Percentiles rank a stretch among this genome's conserved stretches.
These are phyloP conservation scores for Capromys pilorides DNA, from an alignment of 2,797 vertebrate genomes.

Conservation along the genomic window DNA sequence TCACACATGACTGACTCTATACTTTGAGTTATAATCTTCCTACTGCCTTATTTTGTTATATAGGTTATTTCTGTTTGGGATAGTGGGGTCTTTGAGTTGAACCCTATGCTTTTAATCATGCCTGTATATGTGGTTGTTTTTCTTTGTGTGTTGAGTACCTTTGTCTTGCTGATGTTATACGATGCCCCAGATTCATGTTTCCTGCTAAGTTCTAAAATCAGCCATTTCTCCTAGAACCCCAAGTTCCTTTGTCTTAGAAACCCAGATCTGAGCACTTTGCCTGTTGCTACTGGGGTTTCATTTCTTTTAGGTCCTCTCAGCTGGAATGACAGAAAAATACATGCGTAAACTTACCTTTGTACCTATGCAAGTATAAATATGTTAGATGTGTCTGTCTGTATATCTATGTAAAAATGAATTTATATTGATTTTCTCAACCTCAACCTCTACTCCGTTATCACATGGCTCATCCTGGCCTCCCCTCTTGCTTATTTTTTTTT, in stretches of 20 bases:
- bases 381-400: background rate
- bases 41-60: background rate
- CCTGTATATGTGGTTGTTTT: background rate
- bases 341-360: background rate
- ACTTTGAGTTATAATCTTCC: background rate
- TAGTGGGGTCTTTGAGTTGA: background rate
- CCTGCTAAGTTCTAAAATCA: background rate
- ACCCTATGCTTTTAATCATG: background rate
- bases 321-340: background rate
- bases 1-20: background rate
- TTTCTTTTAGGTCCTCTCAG: background rate
- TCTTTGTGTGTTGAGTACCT: background rate
- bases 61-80: background rate
- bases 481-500: background rate
- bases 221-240: background rate
- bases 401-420: background rate
- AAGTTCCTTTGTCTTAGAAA: background rate
- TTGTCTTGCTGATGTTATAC: background rate
- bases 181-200: background rate
- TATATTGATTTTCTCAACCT: background rate
- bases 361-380: background rate
- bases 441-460: background rate
- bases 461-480: background rate
- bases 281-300: background rate
- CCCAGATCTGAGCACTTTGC: background rate